Percentiles rank a stretch among this genome's conserved stretches.
These are phyloP conservation scores for Koerneria pararmatus DNA, from an alignment of 2,888 invertebrate genomes.

Conservation along the genomic window DNA sequence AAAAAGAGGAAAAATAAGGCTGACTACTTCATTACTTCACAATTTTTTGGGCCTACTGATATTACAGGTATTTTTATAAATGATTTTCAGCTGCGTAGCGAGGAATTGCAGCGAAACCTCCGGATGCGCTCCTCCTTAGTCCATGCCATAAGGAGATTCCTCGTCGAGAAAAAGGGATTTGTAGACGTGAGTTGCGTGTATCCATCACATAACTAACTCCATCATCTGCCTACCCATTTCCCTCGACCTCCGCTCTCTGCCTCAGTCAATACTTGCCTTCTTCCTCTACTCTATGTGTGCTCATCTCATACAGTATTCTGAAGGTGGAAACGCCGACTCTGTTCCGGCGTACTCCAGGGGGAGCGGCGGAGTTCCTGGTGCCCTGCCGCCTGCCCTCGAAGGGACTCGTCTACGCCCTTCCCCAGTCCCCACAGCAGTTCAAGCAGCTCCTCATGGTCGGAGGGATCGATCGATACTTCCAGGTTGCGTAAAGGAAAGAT, in stretches of 20 bases:
- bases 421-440: conserved; percentile 96
- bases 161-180: conserved; percentile 62
- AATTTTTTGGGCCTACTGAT: too few relatives aligned
- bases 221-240: not conserved
- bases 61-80: too few relatives aligned
- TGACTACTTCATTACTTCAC: too few relatives aligned
- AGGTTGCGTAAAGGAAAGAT: too few relatives aligned
- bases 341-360: conserved; percentile 84
- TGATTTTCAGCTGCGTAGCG: too few relatives aligned
- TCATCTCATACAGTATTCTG: not conserved
- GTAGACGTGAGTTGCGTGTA: conserved; percentile 34
- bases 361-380: conserved; percentile 94
- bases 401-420: conserved; percentile 76
- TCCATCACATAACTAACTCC: not conserved
- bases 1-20: too few relatives aligned
- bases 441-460: conserved; percentile 98
- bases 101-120: conserved; percentile 65
- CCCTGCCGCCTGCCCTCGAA: conserved; percentile 64
- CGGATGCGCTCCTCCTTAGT: conserved; percentile 73
- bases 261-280: not conserved
- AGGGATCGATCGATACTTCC: conserved; percentile 79
- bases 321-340: conserved; percentile 94
- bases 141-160: conserved; percentile 80
- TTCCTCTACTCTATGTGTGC: not conserved
- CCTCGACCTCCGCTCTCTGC: not conserved